Conservation (phyloP, 2,888 invertebrate genomes). For the Volucella zonaria region DNA sequence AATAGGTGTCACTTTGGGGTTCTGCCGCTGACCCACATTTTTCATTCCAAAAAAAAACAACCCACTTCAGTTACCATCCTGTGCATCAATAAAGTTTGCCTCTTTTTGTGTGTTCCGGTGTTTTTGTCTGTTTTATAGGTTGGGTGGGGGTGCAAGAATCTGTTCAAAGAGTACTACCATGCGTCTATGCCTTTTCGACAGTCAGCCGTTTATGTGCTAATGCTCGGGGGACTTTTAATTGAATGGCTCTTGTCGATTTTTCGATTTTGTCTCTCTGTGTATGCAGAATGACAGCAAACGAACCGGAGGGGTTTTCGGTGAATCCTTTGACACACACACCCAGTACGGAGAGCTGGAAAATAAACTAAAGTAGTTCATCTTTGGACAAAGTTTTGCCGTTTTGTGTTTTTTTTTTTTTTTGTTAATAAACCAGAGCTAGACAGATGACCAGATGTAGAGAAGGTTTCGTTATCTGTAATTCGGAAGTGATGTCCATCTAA, state of each 20-base stretch:
- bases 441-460: not conserved
- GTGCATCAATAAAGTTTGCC: conserved; percentile 28
- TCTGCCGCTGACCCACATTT: conserved; percentile 53
- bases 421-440: not conserved
- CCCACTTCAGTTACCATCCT: not conserved
- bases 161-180: conserved; percentile 23
- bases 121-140: not conserved
- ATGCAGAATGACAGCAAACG: not conserved
- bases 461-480: conserved; percentile 44
- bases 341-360: not conserved
- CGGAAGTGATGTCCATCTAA: conserved; percentile 61
- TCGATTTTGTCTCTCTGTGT: conserved; percentile 21
- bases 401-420: conserved; percentile 2
- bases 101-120: not conserved
- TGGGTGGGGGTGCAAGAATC: conserved; percentile 2
- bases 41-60: conserved; percentile 17
- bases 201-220: conserved; percentile 13
- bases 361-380: conserved; percentile 27
- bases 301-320: not conserved
- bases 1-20: conserved; percentile 57
- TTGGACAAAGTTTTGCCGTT: conserved; percentile 1
- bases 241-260: conserved; percentile 61
- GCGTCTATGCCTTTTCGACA: no score
- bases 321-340: not conserved
- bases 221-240: conserved; percentile 62